These are phyloP conservation scores for Drosophila dunni DNA, from an alignment of 1,140 invertebrate species.

Conservation along the genomic window DNA sequence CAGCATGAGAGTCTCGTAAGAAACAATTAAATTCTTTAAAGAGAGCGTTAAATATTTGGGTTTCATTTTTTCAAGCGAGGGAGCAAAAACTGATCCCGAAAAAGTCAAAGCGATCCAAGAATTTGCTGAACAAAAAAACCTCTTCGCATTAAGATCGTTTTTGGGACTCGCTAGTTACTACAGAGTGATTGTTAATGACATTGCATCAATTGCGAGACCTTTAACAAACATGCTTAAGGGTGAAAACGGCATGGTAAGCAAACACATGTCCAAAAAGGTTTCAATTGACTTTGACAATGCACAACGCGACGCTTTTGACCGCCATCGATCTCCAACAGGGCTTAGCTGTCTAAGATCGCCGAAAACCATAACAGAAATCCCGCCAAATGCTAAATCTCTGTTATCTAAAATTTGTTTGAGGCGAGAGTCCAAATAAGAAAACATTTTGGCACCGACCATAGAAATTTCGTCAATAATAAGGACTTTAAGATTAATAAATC, in stretches of 20 bases:
- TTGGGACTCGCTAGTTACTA: conserved; percentile 6
- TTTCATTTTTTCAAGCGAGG: background rate
- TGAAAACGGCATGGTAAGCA: conserved; percentile 9
- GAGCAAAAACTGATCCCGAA: conserved; percentile 4
- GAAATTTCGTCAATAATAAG: too few species aligned
- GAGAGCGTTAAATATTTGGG: background rate
- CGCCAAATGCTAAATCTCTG: too few species aligned
- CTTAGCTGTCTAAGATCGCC: too few species aligned
- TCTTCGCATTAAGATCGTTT: conserved; percentile 1
- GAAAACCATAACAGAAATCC: too few species aligned
- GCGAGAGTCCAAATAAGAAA: too few species aligned
- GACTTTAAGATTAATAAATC: too few species aligned
- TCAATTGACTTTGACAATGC: conserved; percentile 8
- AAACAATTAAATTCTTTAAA: background rate
- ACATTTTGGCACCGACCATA: too few species aligned
- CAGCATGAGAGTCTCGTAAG: conserved; percentile 1
- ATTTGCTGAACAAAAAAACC: background rate
- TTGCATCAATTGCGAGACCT: conserved; percentile 9
- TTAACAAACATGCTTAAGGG: conserved; percentile 1
- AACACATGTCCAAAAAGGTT: conserved; percentile 6
- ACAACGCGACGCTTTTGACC: background rate
- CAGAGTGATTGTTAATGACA: conserved; percentile 6
- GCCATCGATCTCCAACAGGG: too few species aligned
- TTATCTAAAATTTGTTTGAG: too few species aligned
- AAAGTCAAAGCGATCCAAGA: too few species aligned